Percentiles rank a stretch among this genome's conserved stretches.
These are phyloP conservation scores for Melanargia galathea DNA, from an alignment of 2,888 invertebrate species.

Conservation along the genomic window DNA sequence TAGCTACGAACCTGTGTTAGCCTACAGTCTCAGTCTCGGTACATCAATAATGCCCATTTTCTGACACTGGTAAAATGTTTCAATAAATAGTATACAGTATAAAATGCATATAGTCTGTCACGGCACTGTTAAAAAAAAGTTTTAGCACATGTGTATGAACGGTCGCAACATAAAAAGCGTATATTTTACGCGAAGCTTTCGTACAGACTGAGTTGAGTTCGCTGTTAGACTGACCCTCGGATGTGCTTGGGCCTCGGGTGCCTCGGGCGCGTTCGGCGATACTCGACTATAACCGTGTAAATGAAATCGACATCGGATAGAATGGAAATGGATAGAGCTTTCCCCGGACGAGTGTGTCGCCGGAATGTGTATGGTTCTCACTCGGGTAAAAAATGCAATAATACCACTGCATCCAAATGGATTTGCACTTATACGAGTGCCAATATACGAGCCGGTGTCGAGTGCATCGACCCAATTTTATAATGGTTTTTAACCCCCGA, in stretches of 20 bases:
- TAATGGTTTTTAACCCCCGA: background rate
- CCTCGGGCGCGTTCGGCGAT: constrained; percentile 10
- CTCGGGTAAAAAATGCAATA: constrained; percentile 29
- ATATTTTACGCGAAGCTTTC: constrained; percentile 52
- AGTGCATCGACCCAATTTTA: background rate
- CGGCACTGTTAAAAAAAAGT: constrained; percentile 65
- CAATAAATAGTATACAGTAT: constrained; percentile 40
- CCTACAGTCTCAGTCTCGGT: constrained; percentile 49
- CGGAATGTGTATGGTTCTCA: constrained; percentile 29
- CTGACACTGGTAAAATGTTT: constrained; percentile 46
- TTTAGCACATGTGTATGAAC: constrained; percentile 61
- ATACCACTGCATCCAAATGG: constrained; percentile 17
- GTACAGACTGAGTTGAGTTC: constrained; percentile 58
- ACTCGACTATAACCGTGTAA: constrained; percentile 17
- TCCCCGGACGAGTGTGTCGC: constrained; percentile 34
- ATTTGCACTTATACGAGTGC: constrained; percentile 16
- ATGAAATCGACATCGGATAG: constrained; percentile 38
- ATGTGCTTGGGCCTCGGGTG: background rate
- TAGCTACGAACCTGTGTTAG: constrained; percentile 47
- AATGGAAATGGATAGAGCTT: constrained; percentile 32
- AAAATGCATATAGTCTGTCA: constrained; percentile 48
- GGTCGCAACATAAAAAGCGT: constrained; percentile 47
- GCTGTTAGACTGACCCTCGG: constrained; percentile 1
- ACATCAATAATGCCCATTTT: constrained; percentile 57
- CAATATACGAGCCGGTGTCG: background rate